Conservation (phyloP, 64 coral and sea anemone genomes). For the Hydrozoanthus tunicans region DNA sequence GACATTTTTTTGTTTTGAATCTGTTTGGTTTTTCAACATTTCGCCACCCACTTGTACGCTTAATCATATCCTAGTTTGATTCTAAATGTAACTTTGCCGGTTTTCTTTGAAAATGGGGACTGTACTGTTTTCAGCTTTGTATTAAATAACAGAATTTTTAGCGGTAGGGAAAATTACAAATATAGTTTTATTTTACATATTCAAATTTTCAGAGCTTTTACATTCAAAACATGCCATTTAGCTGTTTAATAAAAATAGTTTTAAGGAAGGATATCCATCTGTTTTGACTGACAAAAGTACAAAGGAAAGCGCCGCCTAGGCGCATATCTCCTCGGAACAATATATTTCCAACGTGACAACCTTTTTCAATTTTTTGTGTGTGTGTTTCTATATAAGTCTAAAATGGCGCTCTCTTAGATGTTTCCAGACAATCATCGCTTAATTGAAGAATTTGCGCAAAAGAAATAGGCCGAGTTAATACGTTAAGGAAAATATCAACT, state of each 20-base stretch:
- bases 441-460: too few species aligned
- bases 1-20: background rate
- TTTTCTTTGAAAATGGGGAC: background rate
- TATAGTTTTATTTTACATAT: slow-evolving; percentile 6
- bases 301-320: too few species aligned
- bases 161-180: background rate
- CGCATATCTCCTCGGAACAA: too few species aligned
- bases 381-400: too few species aligned
- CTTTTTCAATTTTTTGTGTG: too few species aligned
- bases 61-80: background rate
- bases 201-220: background rate
- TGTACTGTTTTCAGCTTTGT: background rate
- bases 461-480: too few species aligned
- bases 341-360: too few species aligned
- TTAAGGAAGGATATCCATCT: background rate
- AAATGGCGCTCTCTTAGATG: too few species aligned
- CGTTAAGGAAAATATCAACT: too few species aligned
- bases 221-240: background rate
- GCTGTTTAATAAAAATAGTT: background rate
- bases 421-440: too few species aligned
- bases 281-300: too few species aligned
- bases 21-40: background rate
- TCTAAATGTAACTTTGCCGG: background rate
- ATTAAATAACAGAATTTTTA: background rate
- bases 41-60: background rate